Evolutionary conservation across 2,797 vertebrate genomes (phyloP).

Genomic region (Momotus momota): DNA sequence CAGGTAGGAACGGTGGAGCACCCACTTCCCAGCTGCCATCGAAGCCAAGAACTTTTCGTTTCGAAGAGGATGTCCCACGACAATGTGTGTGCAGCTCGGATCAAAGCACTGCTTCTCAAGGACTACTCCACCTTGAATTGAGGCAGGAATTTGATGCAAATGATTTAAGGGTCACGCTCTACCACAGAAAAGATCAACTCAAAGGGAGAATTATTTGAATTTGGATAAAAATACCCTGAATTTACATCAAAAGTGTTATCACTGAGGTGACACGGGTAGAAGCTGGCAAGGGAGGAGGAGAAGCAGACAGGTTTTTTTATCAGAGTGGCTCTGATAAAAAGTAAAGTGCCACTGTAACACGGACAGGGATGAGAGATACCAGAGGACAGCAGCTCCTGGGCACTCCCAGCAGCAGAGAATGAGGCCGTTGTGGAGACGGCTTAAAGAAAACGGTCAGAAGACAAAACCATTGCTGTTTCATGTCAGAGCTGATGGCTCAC

Average conservation of each 20-base stretch:
- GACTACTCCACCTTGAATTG: constrained; percentile 86
- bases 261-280: not conserved
- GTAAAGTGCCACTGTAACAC: not conserved
- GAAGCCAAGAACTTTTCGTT: constrained; percentile 98
- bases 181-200: not conserved
- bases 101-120: constrained; percentile 97
- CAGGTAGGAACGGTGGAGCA: constrained; percentile 95
- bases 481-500: not conserved
- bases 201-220: not conserved
- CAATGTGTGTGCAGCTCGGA: constrained; percentile 93
- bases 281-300: not conserved
- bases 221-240: not conserved
- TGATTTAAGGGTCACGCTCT: not conserved
- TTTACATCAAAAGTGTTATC: not conserved
- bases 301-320: not conserved
- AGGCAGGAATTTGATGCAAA: not conserved
- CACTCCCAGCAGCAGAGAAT: constrained; percentile 15
- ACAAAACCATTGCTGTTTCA: constrained; percentile 36
- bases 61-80: constrained; percentile 94
- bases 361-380: not conserved
- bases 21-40: constrained; percentile 97
- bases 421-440: not conserved
- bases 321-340: not conserved
- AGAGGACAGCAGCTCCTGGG: not conserved
- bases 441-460: not conserved